Evolutionary conservation across 1,140 invertebrate genomes (phyloP).

Genomic region (Heliconius eleuchia): DNA sequence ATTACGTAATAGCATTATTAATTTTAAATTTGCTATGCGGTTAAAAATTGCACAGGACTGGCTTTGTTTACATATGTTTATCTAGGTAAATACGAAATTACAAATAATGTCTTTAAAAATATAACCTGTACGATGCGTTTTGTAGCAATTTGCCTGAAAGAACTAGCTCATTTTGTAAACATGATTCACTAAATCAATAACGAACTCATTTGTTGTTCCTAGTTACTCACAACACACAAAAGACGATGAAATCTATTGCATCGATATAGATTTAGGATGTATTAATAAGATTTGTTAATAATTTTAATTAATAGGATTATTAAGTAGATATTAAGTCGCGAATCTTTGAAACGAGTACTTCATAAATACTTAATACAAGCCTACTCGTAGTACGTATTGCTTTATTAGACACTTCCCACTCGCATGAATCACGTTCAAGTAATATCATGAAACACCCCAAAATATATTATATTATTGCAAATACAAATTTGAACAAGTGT

Average conservation of each 20-base stretch:
- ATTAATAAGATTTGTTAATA: background rate
- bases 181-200: slow-evolving; percentile 30
- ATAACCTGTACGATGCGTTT: no score
- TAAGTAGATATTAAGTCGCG: background rate
- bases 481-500: background rate
- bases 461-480: background rate
- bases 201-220: slow-evolving; percentile 16
- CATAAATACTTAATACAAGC: slow-evolving; percentile 24
- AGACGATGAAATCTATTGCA: background rate
- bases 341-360: slow-evolving; percentile 16
- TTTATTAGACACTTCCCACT: slow-evolving; percentile 35
- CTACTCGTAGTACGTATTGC: slow-evolving; percentile 18
- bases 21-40: background rate
- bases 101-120: no score
- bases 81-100: no score
- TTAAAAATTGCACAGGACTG: background rate
- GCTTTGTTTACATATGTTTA: no score
- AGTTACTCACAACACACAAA: slow-evolving; percentile 16
- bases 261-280: background rate
- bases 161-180: slow-evolving; percentile 25
- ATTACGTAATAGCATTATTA: background rate
- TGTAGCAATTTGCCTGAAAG: background rate
- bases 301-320: background rate
- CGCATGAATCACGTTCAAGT: slow-evolving; percentile 42
- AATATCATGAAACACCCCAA: slow-evolving; percentile 25